Conservation (phyloP, 1,140 invertebrate genomes). For the Drosophila serrata region DNA sequence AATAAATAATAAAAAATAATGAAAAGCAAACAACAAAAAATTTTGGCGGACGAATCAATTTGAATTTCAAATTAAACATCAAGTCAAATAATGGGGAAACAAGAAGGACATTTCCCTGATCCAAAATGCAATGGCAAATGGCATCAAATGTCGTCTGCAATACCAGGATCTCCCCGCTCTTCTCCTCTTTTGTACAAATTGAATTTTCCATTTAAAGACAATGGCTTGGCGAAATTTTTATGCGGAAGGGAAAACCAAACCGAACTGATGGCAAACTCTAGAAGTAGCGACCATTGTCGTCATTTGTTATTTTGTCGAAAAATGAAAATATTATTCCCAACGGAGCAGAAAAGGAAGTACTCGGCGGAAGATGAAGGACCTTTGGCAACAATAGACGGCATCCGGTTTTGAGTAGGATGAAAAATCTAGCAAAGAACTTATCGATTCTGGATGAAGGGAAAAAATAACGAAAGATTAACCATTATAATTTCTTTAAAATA, state of each 20-base stretch:
- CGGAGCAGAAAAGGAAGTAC: conserved; percentile 18
- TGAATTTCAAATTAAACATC: conserved; percentile 73
- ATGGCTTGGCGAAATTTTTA: conserved; percentile 63
- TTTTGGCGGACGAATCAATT: conserved; percentile 62
- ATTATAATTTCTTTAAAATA: no score
- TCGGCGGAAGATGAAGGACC: conserved; percentile 1
- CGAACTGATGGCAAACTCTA: conserved; percentile 6
- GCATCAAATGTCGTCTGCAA: conserved; percentile 66
- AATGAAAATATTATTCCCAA: conserved; percentile 73
- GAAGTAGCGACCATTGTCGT: conserved; percentile 33
- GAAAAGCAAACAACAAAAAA: conserved; percentile 66
- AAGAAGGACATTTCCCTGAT: conserved; percentile 6
- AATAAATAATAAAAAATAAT: conserved; percentile 31
- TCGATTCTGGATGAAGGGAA: background rate
- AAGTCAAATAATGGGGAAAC: conserved; percentile 17
- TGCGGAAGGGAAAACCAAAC: conserved; percentile 1
- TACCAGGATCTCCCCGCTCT: background rate
- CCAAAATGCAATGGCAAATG: conserved; percentile 63
- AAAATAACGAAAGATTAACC: background rate
- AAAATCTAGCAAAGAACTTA: background rate
- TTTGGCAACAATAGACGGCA: conserved; percentile 8
- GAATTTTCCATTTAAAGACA: conserved; percentile 79
- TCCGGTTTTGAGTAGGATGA: background rate
- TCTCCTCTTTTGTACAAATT: conserved; percentile 54
- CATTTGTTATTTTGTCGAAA: conserved; percentile 71